A percentile compares a stretch with the other conserved stretches of the same genome.
These are phyloP conservation scores for Eupelmus urozonus DNA, from an alignment of 2,888 invertebrate genomes.

Conservation along the genomic window DNA sequence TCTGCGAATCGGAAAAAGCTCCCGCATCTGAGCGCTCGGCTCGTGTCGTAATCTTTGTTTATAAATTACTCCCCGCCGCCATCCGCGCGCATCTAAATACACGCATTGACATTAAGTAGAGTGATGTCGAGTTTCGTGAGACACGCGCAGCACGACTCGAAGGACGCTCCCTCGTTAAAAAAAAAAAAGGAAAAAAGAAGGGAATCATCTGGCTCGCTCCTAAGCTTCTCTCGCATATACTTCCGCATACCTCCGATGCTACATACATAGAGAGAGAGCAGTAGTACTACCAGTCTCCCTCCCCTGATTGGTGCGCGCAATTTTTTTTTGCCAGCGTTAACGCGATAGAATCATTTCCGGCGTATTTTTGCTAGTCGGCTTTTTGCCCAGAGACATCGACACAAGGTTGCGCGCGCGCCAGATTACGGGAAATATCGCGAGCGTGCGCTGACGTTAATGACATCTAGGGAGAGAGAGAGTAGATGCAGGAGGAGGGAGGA, in stretches of 20 bases:
- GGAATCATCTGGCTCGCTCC: background rate
- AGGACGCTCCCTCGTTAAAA: conserved; percentile 14
- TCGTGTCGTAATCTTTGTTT: no score
- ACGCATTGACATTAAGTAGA: conserved; percentile 23
- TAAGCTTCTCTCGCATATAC: conserved; percentile 6
- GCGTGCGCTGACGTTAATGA: conserved; percentile 29
- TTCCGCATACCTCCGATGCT: conserved; percentile 34
- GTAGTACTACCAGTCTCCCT: background rate
- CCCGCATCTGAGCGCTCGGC: background rate
- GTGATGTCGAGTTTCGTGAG: conserved; percentile 21
- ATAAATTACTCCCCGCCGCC: background rate
- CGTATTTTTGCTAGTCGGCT: conserved; percentile 13
- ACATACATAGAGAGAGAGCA: background rate
- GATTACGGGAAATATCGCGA: conserved; percentile 12
- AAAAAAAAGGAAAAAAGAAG: background rate
- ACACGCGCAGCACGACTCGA: conserved; percentile 1
- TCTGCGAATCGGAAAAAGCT: no score
- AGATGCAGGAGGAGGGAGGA: background rate
- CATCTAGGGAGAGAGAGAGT: background rate
- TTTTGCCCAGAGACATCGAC: conserved; percentile 19
- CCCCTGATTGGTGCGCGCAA: background rate
- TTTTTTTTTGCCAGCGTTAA: conserved; percentile 31
- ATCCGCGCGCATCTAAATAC: background rate
- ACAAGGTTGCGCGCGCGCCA: background rate
- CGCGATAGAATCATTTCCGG: conserved; percentile 53